Base-by-base conservation (phyloP, 2,888 invertebrate species). In the Scrobipalpa costella region DNA sequence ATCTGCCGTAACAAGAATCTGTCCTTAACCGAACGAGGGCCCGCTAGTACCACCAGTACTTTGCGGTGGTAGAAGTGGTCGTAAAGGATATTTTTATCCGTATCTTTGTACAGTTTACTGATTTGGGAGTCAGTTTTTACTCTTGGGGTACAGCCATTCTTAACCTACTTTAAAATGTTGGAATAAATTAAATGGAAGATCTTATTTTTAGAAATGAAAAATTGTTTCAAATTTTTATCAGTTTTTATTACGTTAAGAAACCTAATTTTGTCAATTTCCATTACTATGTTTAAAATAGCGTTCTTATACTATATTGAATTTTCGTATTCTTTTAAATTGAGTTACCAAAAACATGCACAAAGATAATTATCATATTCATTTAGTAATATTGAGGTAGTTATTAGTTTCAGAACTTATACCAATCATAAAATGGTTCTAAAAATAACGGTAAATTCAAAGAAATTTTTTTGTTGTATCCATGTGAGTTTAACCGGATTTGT, bases 351-450 rank as follows among this genome's bases (percentile, higher is more conserved):
- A 86, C 87, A 90, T 90, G 88, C 87, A 87, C 87, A 88, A 90
- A 88, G 88, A 89, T 90, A 90, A 88, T 88, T 86, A 89, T 89
- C 84, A 87, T 88, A 88, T 87, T 85, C 86, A 89, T 89, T 91
- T 90, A 91, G 88, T 88, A 90, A 87, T 88, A 90, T 89, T 91
- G 91, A 92, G 92, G 91, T 91, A 91, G 90, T 91, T 90, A 88
- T 88, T 88, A 88, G 90, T 90, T 89, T 88, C 88, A 85, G 86
- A 90, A 91, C 90, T 90, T 90, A 91, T 86, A 90, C 90, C 90
- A 90, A 91, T 90, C 83, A 89, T 80, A 86, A 82, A 86, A 87
- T 88, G 83, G 84, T 83, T 88, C 85, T 85, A 86, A 86, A 87
- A 84, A 85, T 86, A 89, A 88, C 85, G 86, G 83, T 80, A 76